Evolutionary conservation across 2,797 vertebrate genomes (phyloP).

Genomic region (Phataginus tetradactyla): DNA sequence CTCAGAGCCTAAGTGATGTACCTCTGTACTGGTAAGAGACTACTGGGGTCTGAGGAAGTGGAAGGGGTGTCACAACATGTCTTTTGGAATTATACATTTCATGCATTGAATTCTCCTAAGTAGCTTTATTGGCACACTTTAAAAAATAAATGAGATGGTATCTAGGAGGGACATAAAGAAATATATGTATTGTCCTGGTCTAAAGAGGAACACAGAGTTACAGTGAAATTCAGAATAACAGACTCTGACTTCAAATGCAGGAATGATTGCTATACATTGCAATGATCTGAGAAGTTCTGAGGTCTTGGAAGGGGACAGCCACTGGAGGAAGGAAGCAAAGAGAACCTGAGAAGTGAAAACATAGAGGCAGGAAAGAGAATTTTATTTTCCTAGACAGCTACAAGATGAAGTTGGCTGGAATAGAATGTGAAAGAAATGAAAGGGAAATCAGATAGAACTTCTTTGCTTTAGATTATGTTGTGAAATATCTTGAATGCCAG

Average conservation of each 20-base stretch:
- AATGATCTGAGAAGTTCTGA: background rate
- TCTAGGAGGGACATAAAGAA: background rate
- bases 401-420: background rate
- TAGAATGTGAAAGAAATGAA: background rate
- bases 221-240: background rate
- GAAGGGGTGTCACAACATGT: background rate
- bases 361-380: background rate
- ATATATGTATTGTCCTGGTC: background rate
- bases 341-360: background rate
- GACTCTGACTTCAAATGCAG: background rate
- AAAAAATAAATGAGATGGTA: background rate
- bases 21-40: background rate
- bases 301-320: background rate
- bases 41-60: background rate
- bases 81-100: slow-evolving; percentile 29
- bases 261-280: background rate
- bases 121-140: background rate
- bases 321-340: background rate
- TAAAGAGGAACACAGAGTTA: background rate
- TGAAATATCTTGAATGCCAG: background rate
- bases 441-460: background rate
- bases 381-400: background rate
- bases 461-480: background rate
- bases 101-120: background rate
- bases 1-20: background rate